Evolutionary conservation across 2,113 vertebrate genomes (phyloP), one percentile per base, ranked within the genome.

Genomic region (Arizona elegans): DNA sequence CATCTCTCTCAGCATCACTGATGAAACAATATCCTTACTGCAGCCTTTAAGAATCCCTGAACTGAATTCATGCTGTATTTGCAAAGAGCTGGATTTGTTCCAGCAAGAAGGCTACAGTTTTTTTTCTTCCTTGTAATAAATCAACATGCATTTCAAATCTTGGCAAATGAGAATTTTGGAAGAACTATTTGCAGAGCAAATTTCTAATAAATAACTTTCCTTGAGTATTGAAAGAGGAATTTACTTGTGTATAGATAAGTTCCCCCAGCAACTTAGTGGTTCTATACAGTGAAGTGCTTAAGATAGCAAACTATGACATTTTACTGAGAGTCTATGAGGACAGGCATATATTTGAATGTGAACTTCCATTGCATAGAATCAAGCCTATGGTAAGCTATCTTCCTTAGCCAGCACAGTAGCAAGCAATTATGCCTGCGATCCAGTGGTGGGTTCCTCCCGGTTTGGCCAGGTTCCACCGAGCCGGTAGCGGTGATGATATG

Each of bases 11-110:
- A 58, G 58, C 3, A 19, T 38, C 21, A 50, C 2, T 10, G 43
- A 19, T 86, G 8, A 50, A 86, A 86, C 70, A 86, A 50, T 11
- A 8, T 50, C 53, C 90, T 3, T 24, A 38, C 12, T 54, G 13
- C 50, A 11, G 81, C 70, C 70, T 19, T 19, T 81, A 38, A 90
- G 88, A 87, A 87, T 12, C 58, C 91, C 33, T 90, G 92, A 95
- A 12, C 93, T 92, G 89, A 53, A 19, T 94, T 94, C 93, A 56
- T 92, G 92, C 92, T 90, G 52, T 95, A 95, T 85, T 91, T 81
- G 65, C 21, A 53, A 53, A 92, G 85, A 90, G 1, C 91, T 94
- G 91, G 59, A 2, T 0, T 55, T 92, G 93, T 58, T 58, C 88
- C 65, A 94, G 87, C 91, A 91, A 56, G 1, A 3, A 85, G 3